Evolutionary conservation across 2,113 vertebrate genomes (phyloP), one percentile per base, ranked within the genome.

Genomic region (Bambusicola thoracicus): DNA sequence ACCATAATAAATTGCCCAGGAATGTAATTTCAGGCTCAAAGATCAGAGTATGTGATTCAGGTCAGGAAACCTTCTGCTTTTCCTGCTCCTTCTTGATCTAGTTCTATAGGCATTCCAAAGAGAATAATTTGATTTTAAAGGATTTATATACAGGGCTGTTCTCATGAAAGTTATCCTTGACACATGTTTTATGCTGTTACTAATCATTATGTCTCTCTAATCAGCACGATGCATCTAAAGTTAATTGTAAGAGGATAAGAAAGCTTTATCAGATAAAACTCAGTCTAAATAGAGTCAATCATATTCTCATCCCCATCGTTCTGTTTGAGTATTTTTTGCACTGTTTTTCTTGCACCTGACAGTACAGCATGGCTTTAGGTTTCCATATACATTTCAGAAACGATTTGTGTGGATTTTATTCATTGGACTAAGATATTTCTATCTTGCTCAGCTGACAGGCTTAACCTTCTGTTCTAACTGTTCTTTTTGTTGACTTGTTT

Each of bases 1-100:
- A 61, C 51, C 68, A 32, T 70, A 84, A 85, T 66, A 76, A 93
- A 86, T 76, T 90, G 89, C 59, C 79, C 93, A 74, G 59, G 72
- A 95, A 83, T 84, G 80, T 75, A 84, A 92, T 90, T 96, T 63
- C 73, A 63, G 44, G 51, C 78, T 82, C 72, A 68, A 78, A 90
- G 93, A 94, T 94, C 74, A 89, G 86, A 89, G 74, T 81, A 49
- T 94, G 84, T 85, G 78, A 44, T 93, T 94, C 74, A 91, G 68
- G 91, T 87, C 78, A 85, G 56, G 66, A 91, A 80, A 38, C 56
- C 61, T 96, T 87, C 78, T 68, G 70, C 89, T 95, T 83, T 87
- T 93, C 41, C 58, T 75, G 30, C 21, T 94, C 36, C 36, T 90
- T 56, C 68, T 73, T 72, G 65, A 73, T 67, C 15, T 8, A 93